Evolutionary conservation across 2,113 vertebrate genomes (phyloP).

Genomic region (Gymnorhina tibicen): DNA sequence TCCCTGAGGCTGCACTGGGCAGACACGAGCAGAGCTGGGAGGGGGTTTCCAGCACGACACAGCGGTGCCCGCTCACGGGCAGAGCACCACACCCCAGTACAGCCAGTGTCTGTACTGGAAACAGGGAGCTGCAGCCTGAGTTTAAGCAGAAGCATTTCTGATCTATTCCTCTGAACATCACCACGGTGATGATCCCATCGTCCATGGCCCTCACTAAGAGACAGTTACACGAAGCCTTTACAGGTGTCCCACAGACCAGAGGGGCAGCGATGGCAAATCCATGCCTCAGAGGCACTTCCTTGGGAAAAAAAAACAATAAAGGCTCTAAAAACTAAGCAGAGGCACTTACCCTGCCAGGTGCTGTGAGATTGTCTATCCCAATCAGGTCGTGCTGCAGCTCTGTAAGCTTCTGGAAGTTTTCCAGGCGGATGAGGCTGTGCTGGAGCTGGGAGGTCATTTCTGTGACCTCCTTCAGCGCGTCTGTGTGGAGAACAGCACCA

Average conservation of each 20-base stretch:
- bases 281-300: neutral
- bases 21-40: neutral
- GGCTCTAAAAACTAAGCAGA: neutral
- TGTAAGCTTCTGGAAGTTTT: conserved; percentile 93
- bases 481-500: conserved; percentile 52
- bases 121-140: neutral
- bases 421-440: conserved; percentile 87
- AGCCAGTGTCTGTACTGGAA: neutral
- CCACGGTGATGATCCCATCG: neutral
- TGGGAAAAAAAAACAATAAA: neutral
- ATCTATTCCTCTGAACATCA: neutral
- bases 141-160: neutral
- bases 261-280: neutral
- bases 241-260: neutral
- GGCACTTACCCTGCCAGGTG: conserved; percentile 83
- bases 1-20: neutral
- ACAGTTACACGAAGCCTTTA: neutral
- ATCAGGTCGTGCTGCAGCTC: conserved; percentile 93
- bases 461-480: conserved; percentile 84
- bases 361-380: conserved; percentile 84
- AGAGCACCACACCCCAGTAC: neutral
- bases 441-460: conserved; percentile 84
- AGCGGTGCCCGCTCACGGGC: neutral
- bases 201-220: neutral
- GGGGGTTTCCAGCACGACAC: neutral